Base-by-base conservation (phyloP, 2,888 invertebrate genomes). In the Thera britannica region DNA sequence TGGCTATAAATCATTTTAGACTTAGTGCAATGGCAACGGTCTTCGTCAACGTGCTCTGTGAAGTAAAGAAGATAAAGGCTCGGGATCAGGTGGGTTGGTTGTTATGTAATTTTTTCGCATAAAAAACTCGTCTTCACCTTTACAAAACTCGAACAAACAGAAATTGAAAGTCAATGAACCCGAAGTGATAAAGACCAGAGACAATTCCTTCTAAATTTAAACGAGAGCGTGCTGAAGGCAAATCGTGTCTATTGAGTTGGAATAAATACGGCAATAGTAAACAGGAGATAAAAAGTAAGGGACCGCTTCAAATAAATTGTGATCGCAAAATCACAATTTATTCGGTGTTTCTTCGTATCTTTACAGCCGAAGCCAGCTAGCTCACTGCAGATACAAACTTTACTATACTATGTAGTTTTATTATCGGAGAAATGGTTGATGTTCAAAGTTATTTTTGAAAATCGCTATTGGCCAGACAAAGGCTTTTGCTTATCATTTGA, bases 291-390 rank as follows among this genome's bases (percentile, higher is more conserved):
- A 65, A 68, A 66, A 38, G 66, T 62, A 55, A 58, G 58, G 35
- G 49, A 66, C 65, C 68, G 67, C 63, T 49, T 60, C 58, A 58
- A 55, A 72, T 71, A 71, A 73, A 65, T 73, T 67, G 64, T 56
- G 54, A 65, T 66, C 58, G 67, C 57, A 63, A 63, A 65, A 69
- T 52, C 60, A 59, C 63, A 69, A 72, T 71, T 66, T 64, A 72
- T 69, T 72, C 60, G 66, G 56, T 63, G 62, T 36, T 65, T 6
- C 58, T 63, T 69, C 62, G 72, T 65, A 69, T 62, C 72, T 68
- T 70, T 70, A 48, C 9, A 46, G 36, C 11, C 72, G 35, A 11
- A 63, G 72, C 63, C 63, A 35, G 59, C 38, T 61, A 35, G 58
- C 12, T 54, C 36, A 63, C 12, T 56, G 38, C 36, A 6, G 35